A percentile compares a stretch with the other conserved stretches of the same genome.
phyloP scores from a whole-genome alignment of 2,797 vertebrate genomes.

The Dipus sagitta region DNA sequence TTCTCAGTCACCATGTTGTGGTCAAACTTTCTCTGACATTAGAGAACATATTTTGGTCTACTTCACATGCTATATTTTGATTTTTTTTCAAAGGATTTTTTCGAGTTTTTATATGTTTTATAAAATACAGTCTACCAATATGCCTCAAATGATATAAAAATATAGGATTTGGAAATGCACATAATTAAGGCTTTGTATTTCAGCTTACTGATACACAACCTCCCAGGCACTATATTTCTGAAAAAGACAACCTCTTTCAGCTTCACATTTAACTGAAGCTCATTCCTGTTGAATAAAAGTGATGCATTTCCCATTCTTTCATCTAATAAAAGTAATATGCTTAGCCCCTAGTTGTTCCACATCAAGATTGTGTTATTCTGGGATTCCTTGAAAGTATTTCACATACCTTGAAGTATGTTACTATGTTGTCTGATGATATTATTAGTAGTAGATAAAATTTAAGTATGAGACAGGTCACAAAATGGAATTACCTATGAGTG shows the following conservation, averaged over 20 bases:
- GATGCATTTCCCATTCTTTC: not conserved
- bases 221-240: not conserved
- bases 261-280: not conserved
- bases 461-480: slow-evolving; percentile 24
- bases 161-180: not conserved
- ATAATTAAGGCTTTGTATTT: too few relatives aligned
- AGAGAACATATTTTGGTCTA: not conserved
- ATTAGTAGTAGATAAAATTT: not conserved
- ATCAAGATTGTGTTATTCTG: not conserved
- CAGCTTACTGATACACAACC: not conserved
- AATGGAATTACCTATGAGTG: not conserved
- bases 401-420: not conserved
- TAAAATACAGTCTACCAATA: not conserved
- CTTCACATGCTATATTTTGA: not conserved
- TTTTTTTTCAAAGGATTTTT: not conserved
- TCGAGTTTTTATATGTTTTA: not conserved
- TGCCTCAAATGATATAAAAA: not conserved
- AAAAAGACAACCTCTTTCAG: not conserved
- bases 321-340: not conserved
- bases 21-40: not conserved
- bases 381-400: slow-evolving; percentile 32
- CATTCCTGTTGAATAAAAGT: not conserved
- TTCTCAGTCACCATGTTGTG: not conserved
- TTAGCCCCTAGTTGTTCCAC: not conserved
- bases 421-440: not conserved